Percentiles rank a stretch among this genome's conserved stretches.
Evolutionary conservation across 2,113 vertebrate genomes (phyloP).

Genomic region (Tylochromis polylepis): DNA sequence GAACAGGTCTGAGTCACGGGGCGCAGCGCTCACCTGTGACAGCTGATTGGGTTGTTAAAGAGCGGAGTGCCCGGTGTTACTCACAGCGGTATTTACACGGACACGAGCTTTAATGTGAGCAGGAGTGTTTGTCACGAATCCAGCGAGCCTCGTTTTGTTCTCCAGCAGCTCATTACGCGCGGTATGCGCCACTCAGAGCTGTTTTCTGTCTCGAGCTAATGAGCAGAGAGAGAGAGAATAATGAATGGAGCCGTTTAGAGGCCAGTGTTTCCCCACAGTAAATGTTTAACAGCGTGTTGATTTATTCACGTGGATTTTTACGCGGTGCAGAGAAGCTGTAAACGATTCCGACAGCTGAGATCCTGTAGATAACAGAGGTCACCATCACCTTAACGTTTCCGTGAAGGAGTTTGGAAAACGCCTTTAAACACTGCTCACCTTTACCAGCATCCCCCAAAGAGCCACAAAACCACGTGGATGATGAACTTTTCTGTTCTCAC

Average conservation of each 20-base stretch:
- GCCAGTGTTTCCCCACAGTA: background rate
- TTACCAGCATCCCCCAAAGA: background rate
- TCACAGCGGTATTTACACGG: background rate
- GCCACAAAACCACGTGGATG: background rate
- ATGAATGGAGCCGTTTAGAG: background rate
- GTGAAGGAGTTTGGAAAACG: background rate
- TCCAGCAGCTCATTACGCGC: background rate
- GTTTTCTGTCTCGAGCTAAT: background rate
- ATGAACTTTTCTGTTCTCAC: background rate
- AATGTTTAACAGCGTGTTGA: background rate
- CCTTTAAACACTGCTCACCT: background rate
- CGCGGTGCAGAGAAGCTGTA: background rate
- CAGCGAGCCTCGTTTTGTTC: background rate
- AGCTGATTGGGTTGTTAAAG: background rate
- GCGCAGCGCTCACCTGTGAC: slow-evolving; percentile 5
- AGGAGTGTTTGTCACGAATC: background rate
- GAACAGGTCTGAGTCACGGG: slow-evolving; percentile 21
- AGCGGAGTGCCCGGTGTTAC: background rate
- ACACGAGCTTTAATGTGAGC: background rate
- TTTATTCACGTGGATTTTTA: background rate
- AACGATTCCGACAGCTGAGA: background rate
- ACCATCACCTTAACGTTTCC: background rate
- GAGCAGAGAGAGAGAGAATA: background rate
- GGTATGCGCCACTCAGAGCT: slow-evolving; percentile 1
- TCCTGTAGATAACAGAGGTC: background rate